phyloP scores from a whole-genome alignment of 2,888 invertebrate genomes.

The Thymelicus acteon region DNA sequence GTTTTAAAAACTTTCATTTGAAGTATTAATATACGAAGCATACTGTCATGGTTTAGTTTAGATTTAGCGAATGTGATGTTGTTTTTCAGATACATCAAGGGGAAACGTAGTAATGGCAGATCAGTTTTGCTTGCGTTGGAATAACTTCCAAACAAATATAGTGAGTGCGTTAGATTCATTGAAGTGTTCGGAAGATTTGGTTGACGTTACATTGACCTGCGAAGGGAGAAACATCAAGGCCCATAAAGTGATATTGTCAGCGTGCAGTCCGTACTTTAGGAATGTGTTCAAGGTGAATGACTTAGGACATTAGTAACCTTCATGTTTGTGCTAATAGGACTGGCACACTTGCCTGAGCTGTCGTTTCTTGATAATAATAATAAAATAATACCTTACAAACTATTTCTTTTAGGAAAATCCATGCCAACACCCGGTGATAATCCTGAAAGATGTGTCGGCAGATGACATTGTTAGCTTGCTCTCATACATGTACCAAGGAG shows the following conservation, averaged over 20 bases:
- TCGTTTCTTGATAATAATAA: constrained; percentile 2
- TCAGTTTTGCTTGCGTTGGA: constrained; percentile 91
- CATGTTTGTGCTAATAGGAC: constrained; percentile 58
- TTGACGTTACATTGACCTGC: constrained; percentile 90
- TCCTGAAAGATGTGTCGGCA: constrained; percentile 88
- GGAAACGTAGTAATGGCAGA: constrained; percentile 81
- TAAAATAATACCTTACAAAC: constrained; percentile 13
- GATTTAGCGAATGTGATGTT: constrained; percentile 44
- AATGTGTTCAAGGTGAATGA: constrained; percentile 89
- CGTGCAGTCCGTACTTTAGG: constrained; percentile 90
- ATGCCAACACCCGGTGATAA: constrained; percentile 90
- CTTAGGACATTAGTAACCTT: constrained; percentile 80
- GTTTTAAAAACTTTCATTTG: constrained; percentile 37
- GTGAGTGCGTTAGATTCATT: constrained; percentile 88
- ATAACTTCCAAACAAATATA: constrained; percentile 89
- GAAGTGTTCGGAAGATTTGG: constrained; percentile 88
- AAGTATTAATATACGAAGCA: constrained; percentile 20
- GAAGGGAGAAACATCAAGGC: constrained; percentile 90
- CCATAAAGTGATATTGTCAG: constrained; percentile 90
- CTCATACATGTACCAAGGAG: constrained; percentile 90
- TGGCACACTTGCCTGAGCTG: constrained; percentile 31
- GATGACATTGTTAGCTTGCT: constrained; percentile 87
- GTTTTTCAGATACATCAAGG: constrained; percentile 55
- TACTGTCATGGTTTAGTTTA: constrained; percentile 41
- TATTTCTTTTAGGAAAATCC: constrained; percentile 86